Conservation (phyloP, 2,113 vertebrate species). For the Xenopus laevis region DNA sequence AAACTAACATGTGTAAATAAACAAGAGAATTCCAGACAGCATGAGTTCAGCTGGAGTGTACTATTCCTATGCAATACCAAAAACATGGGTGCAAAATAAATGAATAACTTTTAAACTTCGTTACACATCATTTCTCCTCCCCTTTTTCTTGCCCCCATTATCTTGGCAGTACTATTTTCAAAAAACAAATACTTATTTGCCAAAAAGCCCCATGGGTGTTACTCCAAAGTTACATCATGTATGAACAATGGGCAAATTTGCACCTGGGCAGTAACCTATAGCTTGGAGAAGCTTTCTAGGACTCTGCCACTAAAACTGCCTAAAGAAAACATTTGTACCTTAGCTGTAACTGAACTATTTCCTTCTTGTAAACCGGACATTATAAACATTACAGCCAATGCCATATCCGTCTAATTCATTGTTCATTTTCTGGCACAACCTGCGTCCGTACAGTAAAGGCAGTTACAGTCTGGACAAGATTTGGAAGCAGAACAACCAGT, state of each 20-base stretch:
- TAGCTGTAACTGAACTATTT: background rate
- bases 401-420: conserved; percentile 36
- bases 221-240: no score
- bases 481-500: conserved; percentile 51
- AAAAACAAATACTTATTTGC: no score
- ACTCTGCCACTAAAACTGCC: no score
- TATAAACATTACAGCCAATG: conserved; percentile 48
- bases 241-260: no score
- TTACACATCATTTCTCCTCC: no score
- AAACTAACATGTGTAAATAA: background rate
- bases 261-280: no score
- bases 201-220: no score
- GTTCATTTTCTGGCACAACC: conserved; percentile 56
- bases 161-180: no score
- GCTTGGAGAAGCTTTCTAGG: no score
- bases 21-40: conserved; percentile 12
- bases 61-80: background rate
- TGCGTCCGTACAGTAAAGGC: conserved; percentile 45
- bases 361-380: conserved; percentile 51
- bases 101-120: no score
- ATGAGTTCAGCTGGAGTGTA: conserved; percentile 9
- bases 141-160: no score
- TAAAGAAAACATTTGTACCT: no score
- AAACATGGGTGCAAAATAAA: background rate
- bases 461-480: conserved; percentile 46